Evolutionary conservation across 1,140 invertebrate species (phyloP).

Genomic region (Atta colombica): DNA sequence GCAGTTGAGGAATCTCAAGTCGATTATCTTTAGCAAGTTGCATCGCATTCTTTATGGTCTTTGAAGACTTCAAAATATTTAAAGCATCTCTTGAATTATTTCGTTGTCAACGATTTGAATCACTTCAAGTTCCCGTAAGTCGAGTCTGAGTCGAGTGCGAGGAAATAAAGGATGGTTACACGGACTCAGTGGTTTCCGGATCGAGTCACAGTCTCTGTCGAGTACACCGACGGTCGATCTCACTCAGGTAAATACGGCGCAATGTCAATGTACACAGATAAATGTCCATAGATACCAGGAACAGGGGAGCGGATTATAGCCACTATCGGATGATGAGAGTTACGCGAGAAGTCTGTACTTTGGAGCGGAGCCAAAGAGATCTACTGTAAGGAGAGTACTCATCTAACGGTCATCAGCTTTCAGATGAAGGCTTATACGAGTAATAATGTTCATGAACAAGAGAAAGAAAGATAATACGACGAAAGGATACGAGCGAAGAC

Average conservation of each 20-base stretch:
- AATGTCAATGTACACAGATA: conserved; percentile 39
- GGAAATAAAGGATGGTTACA: conserved; percentile 9
- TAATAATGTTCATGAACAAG: conserved; percentile 19
- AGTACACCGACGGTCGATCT: conserved; percentile 2
- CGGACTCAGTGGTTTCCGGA: conserved; percentile 10
- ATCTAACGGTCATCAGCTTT: conserved; percentile 49
- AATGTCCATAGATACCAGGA: not conserved
- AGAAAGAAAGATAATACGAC: not conserved
- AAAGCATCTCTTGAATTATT: conserved; percentile 24
- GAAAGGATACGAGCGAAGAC: conserved; percentile 11
- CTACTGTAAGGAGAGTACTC: not conserved
- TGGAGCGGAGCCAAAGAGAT: conserved; percentile 36
- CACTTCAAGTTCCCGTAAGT: conserved; percentile 38
- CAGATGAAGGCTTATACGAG: conserved; percentile 42
- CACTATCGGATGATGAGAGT: not conserved
- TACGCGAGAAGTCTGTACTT: conserved; percentile 13
- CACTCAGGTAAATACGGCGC: conserved; percentile 27
- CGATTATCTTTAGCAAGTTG: conserved; percentile 1
- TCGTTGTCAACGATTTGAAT: conserved; percentile 12
- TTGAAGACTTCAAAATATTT: not conserved
- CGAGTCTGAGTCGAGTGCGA: not conserved
- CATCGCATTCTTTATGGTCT: conserved; percentile 18
- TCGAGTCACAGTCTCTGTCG: not conserved
- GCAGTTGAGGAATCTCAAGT: not conserved
- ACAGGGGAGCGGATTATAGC: not conserved